Evolutionary conservation across 30 jellyfish, hydroid and myxozoan species (phyloP).

Genomic region (Aurelia aurita complex sp. Pacific): DNA sequence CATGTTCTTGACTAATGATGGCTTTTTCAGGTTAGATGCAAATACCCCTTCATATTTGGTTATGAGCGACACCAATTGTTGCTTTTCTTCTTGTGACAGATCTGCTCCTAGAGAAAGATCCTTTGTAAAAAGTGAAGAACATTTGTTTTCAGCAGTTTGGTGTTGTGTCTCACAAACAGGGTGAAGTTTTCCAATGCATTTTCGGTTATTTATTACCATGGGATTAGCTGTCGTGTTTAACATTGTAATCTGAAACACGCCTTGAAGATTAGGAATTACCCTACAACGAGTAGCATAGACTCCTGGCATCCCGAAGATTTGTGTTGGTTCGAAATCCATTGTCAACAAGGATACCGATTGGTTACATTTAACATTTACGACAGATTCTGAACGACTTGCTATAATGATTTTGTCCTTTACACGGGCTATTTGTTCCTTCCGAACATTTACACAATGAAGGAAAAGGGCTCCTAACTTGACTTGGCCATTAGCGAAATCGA

Average conservation of each 20-base stretch:
- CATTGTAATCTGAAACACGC: slow-evolving; percentile 4
- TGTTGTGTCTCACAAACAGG: too few species aligned
- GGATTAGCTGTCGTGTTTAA: background rate
- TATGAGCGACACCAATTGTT: slow-evolving; percentile 11
- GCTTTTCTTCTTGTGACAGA: slow-evolving; percentile 12
- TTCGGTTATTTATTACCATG: background rate
- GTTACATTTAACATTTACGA: slow-evolving; percentile 6
- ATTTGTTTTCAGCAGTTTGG: too few species aligned
- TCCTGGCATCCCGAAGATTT: slow-evolving; percentile 6
- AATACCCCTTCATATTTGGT: slow-evolving; percentile 14
- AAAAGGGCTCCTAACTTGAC: too few species aligned
- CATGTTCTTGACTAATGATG: background rate
- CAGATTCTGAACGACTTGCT: background rate
- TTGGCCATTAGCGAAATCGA: too few species aligned
- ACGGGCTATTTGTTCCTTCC: too few species aligned
- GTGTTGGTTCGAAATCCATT: slow-evolving; percentile 36
- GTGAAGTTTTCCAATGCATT: background rate
- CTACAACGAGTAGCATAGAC: slow-evolving; percentile 39
- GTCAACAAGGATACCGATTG: slow-evolving; percentile 27
- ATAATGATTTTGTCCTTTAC: background rate
- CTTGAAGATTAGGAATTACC: slow-evolving; percentile 20
- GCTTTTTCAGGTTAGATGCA: slow-evolving; percentile 35
- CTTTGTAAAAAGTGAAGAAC: background rate
- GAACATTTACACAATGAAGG: too few species aligned
- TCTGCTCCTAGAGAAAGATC: background rate